Conservation (phyloP, 2,888 invertebrate genomes). For the Tetragonula carbonaria region DNA sequence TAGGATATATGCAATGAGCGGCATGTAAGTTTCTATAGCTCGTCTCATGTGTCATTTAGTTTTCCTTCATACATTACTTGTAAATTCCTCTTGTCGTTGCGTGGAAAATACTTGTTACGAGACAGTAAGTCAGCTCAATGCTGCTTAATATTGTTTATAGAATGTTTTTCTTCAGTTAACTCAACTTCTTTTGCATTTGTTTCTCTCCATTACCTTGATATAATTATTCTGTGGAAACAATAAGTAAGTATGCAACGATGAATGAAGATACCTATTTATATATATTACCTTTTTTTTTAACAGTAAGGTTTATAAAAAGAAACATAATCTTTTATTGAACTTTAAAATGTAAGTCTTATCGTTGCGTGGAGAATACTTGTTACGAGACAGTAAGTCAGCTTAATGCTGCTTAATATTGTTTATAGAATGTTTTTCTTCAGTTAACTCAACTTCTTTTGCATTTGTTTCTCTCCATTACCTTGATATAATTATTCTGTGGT, state of each 20-base stretch:
- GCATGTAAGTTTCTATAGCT: constrained; percentile 2
- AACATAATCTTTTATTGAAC: no score
- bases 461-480: neutral
- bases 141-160: neutral
- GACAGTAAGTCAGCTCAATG: neutral
- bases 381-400: neutral
- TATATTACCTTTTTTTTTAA: no score
- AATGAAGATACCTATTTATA: no score
- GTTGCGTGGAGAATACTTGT: neutral
- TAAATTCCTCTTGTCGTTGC: neutral
- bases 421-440: neutral
- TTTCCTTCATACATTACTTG: neutral
- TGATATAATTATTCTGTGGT: no score
- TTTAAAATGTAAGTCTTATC: neutral
- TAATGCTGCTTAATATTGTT: neutral
- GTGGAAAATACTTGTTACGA: neutral
- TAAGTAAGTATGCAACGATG: no score
- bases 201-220: neutral
- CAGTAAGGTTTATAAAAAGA: no score
- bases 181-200: neutral
- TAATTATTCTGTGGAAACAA: no score
- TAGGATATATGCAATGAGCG: constrained; percentile 19
- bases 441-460: neutral
- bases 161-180: neutral
- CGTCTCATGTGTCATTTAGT: constrained; percentile 22